phyloP scores from a whole-genome alignment of 2,888 invertebrate species.

The Ecliptopera silaceata region DNA sequence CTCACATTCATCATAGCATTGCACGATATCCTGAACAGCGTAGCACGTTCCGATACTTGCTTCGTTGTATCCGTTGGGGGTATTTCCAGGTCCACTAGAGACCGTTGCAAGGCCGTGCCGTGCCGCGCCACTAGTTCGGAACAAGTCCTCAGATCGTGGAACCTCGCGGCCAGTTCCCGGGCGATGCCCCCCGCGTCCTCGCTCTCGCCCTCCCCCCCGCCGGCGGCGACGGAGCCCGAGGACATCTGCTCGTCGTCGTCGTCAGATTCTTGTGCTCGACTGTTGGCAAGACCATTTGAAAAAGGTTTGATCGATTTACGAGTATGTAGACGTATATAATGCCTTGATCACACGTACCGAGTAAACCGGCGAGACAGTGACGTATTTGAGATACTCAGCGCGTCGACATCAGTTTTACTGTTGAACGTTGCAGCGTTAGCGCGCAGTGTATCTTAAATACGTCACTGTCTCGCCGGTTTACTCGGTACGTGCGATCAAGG shows the following conservation, averaged over 20 bases:
- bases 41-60: constrained; percentile 95
- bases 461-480: too few relatives aligned
- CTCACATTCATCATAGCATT: constrained; percentile 97
- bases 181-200: constrained; percentile 85
- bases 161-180: constrained; percentile 87
- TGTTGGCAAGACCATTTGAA: constrained; percentile 32
- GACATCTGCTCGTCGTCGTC: constrained; percentile 88
- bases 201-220: constrained; percentile 80
- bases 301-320: too few relatives aligned
- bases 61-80: constrained; percentile 90
- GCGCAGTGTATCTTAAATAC: too few relatives aligned
- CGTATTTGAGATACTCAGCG: too few relatives aligned
- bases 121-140: constrained; percentile 95
- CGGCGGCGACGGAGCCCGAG: constrained; percentile 68
- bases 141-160: constrained; percentile 96
- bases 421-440: too few relatives aligned
- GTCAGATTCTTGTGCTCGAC: constrained; percentile 88
- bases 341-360: too few relatives aligned
- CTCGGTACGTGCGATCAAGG: too few relatives aligned
- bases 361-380: too few relatives aligned
- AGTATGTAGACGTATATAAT: too few relatives aligned
- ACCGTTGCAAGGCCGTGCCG: constrained; percentile 91
- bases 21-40: constrained; percentile 97
- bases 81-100: constrained; percentile 90
- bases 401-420: too few relatives aligned